A percentile compares a stretch with the other conserved stretches of the same genome.
phyloP scores from a whole-genome alignment of 2,797 vertebrate species.

The Zalophus californianus region DNA sequence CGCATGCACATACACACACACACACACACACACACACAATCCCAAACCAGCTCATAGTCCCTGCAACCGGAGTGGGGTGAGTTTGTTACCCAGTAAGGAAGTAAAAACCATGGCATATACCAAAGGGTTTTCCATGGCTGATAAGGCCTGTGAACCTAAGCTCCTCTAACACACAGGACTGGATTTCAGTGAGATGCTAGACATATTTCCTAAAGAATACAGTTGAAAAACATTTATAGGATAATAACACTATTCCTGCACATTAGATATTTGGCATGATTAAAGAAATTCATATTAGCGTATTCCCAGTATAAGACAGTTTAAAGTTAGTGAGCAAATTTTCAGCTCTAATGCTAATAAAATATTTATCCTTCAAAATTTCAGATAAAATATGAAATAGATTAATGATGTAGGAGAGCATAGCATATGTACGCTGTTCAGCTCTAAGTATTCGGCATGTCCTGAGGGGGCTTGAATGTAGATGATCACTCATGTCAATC shows the following conservation, averaged over 20 bases:
- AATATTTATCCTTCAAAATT: background rate
- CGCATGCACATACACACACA: background rate
- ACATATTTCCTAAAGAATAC: background rate
- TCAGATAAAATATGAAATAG: background rate
- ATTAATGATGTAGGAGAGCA: background rate
- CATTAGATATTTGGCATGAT: background rate
- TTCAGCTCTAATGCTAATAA: background rate
- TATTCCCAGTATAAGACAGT: background rate
- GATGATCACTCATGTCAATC: background rate
- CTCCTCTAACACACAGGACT: background rate
- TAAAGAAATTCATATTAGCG: background rate
- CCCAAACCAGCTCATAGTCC: background rate
- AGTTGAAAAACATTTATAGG: background rate
- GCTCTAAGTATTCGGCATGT: background rate
- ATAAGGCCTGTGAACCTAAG: background rate
- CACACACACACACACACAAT: background rate
- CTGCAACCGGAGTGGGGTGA: background rate
- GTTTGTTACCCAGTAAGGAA: background rate
- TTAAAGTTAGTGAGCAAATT: background rate
- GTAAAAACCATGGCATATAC: background rate
- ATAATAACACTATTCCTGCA: background rate
- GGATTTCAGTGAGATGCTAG: background rate
- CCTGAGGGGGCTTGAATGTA: background rate
- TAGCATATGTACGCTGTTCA: background rate
- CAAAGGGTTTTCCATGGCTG: too few relatives aligned